Percentiles rank a stretch among this genome's conserved stretches.
Evolutionary conservation across 2,797 vertebrate species (phyloP).

Genomic region (Masticophis lateralis): DNA sequence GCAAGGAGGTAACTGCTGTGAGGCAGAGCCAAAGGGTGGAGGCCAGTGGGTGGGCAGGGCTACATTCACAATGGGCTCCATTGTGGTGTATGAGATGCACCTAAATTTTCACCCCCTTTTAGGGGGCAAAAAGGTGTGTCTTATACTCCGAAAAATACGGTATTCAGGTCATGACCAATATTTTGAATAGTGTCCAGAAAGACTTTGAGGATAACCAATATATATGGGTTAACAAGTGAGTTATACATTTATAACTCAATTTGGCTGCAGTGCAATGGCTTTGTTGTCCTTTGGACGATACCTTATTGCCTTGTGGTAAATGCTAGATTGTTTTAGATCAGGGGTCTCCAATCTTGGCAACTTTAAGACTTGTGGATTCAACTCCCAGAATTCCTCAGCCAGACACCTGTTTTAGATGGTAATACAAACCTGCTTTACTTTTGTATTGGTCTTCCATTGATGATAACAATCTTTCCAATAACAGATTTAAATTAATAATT

Average conservation of each 20-base stretch:
- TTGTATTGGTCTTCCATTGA: background rate
- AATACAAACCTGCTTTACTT: background rate
- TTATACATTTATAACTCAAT: background rate
- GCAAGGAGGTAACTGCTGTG: too few relatives aligned
- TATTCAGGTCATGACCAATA: background rate
- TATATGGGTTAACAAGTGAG: background rate
- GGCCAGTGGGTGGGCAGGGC: too few relatives aligned
- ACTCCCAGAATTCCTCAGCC: too few relatives aligned
- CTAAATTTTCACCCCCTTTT: too few relatives aligned
- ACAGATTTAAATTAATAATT: background rate
- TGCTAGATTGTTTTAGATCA: background rate
- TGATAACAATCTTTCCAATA: background rate
- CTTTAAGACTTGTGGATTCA: too few relatives aligned
- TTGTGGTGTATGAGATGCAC: too few relatives aligned
- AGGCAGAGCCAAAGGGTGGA: too few relatives aligned
- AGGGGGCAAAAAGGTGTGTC: too few relatives aligned
- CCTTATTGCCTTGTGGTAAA: background rate
- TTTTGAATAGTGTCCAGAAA: background rate
- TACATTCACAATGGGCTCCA: too few relatives aligned
- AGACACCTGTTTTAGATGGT: background rate
- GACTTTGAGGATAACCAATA: background rate
- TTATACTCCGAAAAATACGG: too few relatives aligned
- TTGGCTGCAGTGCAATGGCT: background rate
- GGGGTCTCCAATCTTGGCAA: too few relatives aligned
- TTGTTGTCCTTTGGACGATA: background rate